Conservation (phyloP, 2,113 vertebrate genomes). For the Copsychus sechellarum region DNA sequence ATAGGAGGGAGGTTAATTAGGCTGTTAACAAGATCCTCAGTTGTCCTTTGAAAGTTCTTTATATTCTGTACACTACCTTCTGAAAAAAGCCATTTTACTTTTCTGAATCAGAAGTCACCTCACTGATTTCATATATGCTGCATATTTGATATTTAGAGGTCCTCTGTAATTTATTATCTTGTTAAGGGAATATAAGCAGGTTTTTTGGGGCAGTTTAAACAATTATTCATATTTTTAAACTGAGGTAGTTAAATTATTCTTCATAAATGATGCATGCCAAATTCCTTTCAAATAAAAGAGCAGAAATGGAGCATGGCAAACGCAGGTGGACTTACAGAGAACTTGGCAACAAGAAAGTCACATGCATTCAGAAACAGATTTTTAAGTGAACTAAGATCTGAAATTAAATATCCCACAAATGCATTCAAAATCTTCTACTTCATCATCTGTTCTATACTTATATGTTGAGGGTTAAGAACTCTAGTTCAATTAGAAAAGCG, state of each 20-base stretch:
- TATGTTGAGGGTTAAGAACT: neutral
- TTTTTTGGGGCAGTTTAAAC: neutral
- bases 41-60: neutral
- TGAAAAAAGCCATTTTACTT: neutral
- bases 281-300: neutral
- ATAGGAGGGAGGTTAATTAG: slow-evolving; percentile 37
- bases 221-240: neutral
- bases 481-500: neutral
- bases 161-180: neutral
- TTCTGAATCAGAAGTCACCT: neutral
- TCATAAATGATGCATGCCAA: neutral
- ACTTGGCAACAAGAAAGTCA: neutral
- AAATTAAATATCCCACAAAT: neutral
- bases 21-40: neutral
- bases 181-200: neutral
- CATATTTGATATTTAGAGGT: neutral
- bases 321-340: neutral
- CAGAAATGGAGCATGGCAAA: neutral
- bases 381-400: neutral
- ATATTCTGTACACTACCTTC: neutral
- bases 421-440: neutral
- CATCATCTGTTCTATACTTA: neutral
- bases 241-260: neutral
- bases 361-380: neutral
- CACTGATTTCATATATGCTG: neutral